Evolutionary conservation across 2,113 vertebrate species (phyloP), one percentile per base, ranked within the genome.

Genomic region (Eulacestoma nigropectus): DNA sequence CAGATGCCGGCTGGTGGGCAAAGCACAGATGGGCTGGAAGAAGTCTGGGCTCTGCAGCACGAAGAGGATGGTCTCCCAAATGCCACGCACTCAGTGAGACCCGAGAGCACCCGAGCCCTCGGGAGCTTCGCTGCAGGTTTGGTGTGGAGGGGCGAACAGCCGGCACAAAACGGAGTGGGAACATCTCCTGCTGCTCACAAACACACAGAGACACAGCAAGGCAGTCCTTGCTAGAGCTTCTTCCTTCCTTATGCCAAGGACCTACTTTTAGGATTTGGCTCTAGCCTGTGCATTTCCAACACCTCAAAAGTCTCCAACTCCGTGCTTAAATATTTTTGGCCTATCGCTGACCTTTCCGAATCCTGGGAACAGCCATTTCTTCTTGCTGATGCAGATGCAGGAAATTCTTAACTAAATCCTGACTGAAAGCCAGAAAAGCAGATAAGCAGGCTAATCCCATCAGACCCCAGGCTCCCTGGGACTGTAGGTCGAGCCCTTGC

Each of bases 371-470:
- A 69, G 85, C 67, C 37, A 47, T 93, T 96, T 94, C 59, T 93
- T 91, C 92, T 93, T 37, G 46, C 84, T 87, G 96, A 94, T 96
- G 90, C 94, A 96, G 90, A 97, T 83, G 78, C 69, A 94, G 83
- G 85, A 94, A 92, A 97, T 96, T 95, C 87, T 97, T 96, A 79
- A 85, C 94, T 82, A 93, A 97, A 95, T 82, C 91, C 91, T 69
- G 74, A 89, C 86, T 73, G 89, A 90, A 76, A 97, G 92, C 79
- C 94, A 91, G 81, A 65, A 44, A 93, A 83, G 41, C 18, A 96
- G 96, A 96, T 97, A 96, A 97, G 93, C 89, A 95, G 90, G 80
- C 56, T 95, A 97, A 96, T 95, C 95, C 94, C 49, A 37, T 55
- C 80, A 96, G 89, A 74, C 74, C 75, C 84, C 20, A 33, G 81